Evolutionary conservation across 1,140 invertebrate species (phyloP), one percentile per base, ranked within the genome.

Genomic region (Musca vetustissima): DNA sequence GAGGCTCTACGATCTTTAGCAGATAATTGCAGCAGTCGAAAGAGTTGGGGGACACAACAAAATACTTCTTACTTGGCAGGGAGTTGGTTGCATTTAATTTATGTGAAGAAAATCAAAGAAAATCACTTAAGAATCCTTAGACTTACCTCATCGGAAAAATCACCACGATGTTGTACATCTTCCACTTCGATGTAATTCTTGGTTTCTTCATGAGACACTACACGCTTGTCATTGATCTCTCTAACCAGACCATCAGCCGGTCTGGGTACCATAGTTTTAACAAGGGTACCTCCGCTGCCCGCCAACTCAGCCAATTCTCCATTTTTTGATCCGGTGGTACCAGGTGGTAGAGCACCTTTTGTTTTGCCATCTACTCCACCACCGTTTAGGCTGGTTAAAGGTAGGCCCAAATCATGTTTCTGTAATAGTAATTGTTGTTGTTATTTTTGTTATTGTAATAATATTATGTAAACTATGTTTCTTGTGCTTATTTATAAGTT

Each of bases 81-180:
- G 28, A 3, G 3, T 32, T 32, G 28, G 9, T 9, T 32, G 28
- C 28, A 32, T 9, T 32, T 32, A 43, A 43, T 43, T 43, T 43
- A 13, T 43, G 36, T 43, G 36, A 43, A 8, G 36, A 4, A 43
- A 4, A 43, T 43, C 36, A 8, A 2, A 43, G 36, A 43, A 4
- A 7, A 43, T 8, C 19, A 22, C 19, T 52, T 19, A 52, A 52
- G 49, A 52, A 52, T 19, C 17, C 49, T 52, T 49, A 49, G 3
- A 2, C 88, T 88, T 77, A 94, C 93, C 85, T 94, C 89, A 78
- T 94, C 92, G 17, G 90, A 90, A 72, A 93, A 91, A 75, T 94
- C 91, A 15, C 93, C 92, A 53, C 90, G 83, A 77, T 94, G 91
- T 75, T 89, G 88, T 22, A 91, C 87, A 85, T 94, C 91, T 82